Conservation (phyloP, 2,113 vertebrate species). For the Eudyptes chrysolophus region DNA sequence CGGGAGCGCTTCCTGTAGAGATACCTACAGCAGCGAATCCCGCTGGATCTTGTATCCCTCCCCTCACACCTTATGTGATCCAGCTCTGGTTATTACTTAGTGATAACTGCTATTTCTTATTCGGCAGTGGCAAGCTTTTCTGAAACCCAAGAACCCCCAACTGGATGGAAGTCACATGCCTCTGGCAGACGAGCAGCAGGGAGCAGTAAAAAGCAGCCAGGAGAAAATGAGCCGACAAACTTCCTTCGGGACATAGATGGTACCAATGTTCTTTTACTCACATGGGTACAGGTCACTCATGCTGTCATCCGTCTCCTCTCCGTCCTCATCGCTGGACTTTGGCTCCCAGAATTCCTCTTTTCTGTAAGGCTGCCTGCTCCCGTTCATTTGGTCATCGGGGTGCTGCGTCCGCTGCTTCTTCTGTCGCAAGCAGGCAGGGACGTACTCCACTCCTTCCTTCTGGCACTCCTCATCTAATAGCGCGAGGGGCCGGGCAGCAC, state of each 20-base stretch:
- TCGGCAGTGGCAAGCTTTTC: neutral
- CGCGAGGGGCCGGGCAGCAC: neutral
- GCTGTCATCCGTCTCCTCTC: conserved; percentile 85
- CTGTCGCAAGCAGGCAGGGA: conserved; percentile 80
- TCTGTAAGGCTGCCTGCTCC: neutral
- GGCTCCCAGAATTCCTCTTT: conserved; percentile 78
- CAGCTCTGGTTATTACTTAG: neutral
- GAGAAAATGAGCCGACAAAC: neutral
- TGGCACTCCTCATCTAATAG: conserved; percentile 84
- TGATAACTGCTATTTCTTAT: neutral
- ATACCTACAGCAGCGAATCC: neutral
- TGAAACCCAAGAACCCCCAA: neutral
- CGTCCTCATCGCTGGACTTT: conserved; percentile 66
- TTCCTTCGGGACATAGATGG: neutral
- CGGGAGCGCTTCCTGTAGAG: neutral
- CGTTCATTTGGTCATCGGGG: neutral
- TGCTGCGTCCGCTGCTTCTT: conserved; percentile 41
- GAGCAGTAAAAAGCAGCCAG: neutral
- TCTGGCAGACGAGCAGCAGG: neutral
- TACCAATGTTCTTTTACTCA: conserved; percentile 45
- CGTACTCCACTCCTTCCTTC: conserved; percentile 76
- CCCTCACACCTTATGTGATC: neutral
- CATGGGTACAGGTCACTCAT: conserved; percentile 94
- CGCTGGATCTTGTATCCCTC: neutral
- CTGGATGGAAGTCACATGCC: neutral